Percentiles rank a stretch among this genome's conserved stretches.
Conservation (phyloP, 1,140 invertebrate genomes). For the Bursaphelenchus mucronatus region DNA sequence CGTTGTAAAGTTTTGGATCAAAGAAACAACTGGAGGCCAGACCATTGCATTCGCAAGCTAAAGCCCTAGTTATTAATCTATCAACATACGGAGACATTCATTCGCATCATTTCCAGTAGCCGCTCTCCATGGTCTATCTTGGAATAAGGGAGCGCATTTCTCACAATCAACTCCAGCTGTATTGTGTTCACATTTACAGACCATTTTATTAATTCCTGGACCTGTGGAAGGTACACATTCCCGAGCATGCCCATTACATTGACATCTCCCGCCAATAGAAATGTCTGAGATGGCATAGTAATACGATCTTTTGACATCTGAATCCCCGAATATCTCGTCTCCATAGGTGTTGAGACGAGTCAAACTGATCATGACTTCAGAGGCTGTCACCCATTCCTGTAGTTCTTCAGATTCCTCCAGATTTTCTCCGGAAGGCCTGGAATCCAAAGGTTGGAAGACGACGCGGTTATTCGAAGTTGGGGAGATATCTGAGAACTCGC, state of each 20-base stretch:
- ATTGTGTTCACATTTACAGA: constrained; percentile 22
- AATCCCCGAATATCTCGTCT: constrained; percentile 90
- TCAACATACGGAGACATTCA: constrained; percentile 18
- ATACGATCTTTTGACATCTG: constrained; percentile 87
- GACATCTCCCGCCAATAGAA: constrained; percentile 75
- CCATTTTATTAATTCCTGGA: constrained; percentile 19
- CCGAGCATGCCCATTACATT: constrained; percentile 89
- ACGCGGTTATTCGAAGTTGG: constrained; percentile 89
- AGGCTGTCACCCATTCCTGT: constrained; percentile 97
- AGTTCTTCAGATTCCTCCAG: constrained; percentile 82
- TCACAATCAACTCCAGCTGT: constrained; percentile 22
- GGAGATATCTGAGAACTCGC: constrained; percentile 94
- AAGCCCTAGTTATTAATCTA: neutral
- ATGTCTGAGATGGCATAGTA: constrained; percentile 96
- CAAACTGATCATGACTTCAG: constrained; percentile 81
- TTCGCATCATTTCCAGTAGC: constrained; percentile 19
- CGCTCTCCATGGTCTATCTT: constrained; percentile 24
- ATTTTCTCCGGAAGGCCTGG: constrained; percentile 79
- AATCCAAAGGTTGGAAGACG: constrained; percentile 89
- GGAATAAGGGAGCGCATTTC: constrained; percentile 16
- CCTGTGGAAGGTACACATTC: constrained; percentile 73
- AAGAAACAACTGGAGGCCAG: constrained; percentile 19
- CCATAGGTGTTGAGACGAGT: constrained; percentile 93
- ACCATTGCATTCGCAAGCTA: constrained; percentile 20
- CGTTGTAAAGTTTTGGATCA: constrained; percentile 79